Conservation (phyloP, 2,797 vertebrate genomes). For the Oophaga sylvatica region DNA sequence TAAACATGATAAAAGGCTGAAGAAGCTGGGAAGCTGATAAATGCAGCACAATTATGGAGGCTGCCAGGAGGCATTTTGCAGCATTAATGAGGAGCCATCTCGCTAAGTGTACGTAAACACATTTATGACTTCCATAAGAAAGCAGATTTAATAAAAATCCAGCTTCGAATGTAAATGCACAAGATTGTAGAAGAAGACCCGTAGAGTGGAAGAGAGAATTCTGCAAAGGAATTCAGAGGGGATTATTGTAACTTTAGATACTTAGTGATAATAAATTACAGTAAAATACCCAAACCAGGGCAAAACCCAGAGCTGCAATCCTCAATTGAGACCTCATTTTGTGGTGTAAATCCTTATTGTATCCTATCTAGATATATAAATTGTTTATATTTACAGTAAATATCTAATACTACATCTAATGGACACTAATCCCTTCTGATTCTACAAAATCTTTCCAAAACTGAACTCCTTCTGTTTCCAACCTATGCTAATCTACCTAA, state of each 20-base stretch:
- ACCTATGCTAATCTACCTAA: too few species aligned
- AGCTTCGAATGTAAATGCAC: background rate
- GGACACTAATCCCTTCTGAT: too few species aligned
- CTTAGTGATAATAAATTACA: background rate
- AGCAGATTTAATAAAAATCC: conserved; percentile 15
- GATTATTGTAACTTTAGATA: background rate
- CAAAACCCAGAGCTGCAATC: background rate
- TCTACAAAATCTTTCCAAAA: too few species aligned
- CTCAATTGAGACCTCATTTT: background rate
- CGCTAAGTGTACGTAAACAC: conserved; percentile 31
- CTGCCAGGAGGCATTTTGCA: conserved; percentile 35
- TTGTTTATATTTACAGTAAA: too few species aligned
- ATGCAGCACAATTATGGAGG: conserved; percentile 28
- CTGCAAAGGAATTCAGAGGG: background rate
- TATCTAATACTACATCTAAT: too few species aligned
- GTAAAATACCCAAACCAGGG: background rate
- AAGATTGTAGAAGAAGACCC: background rate
- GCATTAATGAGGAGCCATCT: conserved; percentile 45
- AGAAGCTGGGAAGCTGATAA: conserved; percentile 22
- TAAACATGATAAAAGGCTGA: conserved; percentile 33
- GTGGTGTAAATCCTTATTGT: background rate
- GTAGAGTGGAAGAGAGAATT: background rate
- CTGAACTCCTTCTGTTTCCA: too few species aligned
- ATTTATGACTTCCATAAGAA: conserved; percentile 41
- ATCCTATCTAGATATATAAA: background rate